phyloP scores from a whole-genome alignment of 2,888 invertebrate species.

The Ethmia dodecea region DNA sequence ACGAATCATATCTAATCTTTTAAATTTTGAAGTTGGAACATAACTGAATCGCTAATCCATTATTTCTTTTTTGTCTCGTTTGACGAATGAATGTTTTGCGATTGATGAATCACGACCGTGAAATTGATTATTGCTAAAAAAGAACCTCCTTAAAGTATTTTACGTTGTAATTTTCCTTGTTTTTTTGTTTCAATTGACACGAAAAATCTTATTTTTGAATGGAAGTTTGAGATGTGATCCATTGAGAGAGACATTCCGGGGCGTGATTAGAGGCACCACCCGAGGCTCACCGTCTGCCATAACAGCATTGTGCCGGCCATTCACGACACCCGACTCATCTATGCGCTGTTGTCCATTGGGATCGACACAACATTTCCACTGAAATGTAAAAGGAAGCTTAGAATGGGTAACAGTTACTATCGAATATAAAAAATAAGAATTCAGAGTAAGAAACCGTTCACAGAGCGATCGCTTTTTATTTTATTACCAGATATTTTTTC shows the following conservation, averaged over 20 bases:
- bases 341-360: constrained; percentile 22
- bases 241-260: constrained; percentile 16
- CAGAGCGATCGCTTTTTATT: too few relatives aligned
- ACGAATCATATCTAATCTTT: constrained; percentile 27
- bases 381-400: not conserved
- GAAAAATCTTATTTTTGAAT: constrained; percentile 2
- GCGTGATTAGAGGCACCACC: constrained; percentile 2
- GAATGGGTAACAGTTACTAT: too few relatives aligned
- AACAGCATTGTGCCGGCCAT: constrained; percentile 29
- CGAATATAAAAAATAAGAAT: too few relatives aligned
- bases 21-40: constrained; percentile 17
- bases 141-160: too few relatives aligned
- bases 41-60: constrained; percentile 40
- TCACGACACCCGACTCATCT: constrained; percentile 24
- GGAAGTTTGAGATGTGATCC: constrained; percentile 2
- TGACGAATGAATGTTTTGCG: too few relatives aligned
- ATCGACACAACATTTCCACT: constrained; percentile 14
- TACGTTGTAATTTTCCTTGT: too few relatives aligned
- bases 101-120: too few relatives aligned
- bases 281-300: constrained; percentile 14
- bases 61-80: not conserved
- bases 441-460: too few relatives aligned
- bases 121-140: too few relatives aligned
- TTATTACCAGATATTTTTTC: too few relatives aligned
- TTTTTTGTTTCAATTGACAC: too few relatives aligned